Evolutionary conservation across 1,140 invertebrate species (phyloP).

Genomic region (Stegodyphus dumicola): DNA sequence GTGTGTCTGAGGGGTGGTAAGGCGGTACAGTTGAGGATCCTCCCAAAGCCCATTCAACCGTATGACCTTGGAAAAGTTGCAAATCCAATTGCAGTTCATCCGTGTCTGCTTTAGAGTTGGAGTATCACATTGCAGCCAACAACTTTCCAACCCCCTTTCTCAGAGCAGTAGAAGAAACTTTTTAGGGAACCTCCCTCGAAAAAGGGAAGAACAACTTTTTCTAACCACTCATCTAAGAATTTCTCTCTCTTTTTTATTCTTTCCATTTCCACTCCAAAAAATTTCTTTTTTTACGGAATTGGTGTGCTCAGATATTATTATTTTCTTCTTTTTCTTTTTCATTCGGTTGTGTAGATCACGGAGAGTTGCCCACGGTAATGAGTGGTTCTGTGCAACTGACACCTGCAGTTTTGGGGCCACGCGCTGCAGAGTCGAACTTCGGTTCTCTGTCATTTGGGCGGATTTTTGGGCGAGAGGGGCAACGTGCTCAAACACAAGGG

Average conservation of each 20-base stretch:
- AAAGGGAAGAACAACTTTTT: not conserved
- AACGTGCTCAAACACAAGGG: not conserved
- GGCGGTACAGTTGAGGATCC: conserved; percentile 18
- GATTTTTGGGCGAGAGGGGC: not conserved
- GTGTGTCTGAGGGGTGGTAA: not conserved
- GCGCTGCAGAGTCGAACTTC: not conserved
- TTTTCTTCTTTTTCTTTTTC: conserved; percentile 4
- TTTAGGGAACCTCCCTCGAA: not conserved
- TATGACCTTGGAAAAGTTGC: conserved; percentile 36
- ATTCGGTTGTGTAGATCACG: not conserved
- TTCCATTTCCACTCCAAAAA: conserved; percentile 27
- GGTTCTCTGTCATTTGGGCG: conserved; percentile 53
- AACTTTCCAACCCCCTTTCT: not conserved
- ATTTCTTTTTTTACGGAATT: conserved; percentile 16
- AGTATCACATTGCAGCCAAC: conserved; percentile 34
- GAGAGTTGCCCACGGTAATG: conserved; percentile 31
- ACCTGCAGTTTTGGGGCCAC: conserved; percentile 48
- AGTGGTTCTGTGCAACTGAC: conserved; percentile 43
- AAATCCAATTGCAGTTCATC: conserved; percentile 50
- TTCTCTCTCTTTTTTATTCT: not conserved
- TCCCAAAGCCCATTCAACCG: conserved; percentile 29
- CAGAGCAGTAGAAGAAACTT: conserved; percentile 19
- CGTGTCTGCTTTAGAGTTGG: conserved; percentile 10
- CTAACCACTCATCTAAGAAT: conserved; percentile 32
- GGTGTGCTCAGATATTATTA: not conserved